Percentiles rank a stretch among this genome's conserved stretches.
phyloP scores from a whole-genome alignment of 2,888 invertebrate species.

The Diplolepis rosae region DNA sequence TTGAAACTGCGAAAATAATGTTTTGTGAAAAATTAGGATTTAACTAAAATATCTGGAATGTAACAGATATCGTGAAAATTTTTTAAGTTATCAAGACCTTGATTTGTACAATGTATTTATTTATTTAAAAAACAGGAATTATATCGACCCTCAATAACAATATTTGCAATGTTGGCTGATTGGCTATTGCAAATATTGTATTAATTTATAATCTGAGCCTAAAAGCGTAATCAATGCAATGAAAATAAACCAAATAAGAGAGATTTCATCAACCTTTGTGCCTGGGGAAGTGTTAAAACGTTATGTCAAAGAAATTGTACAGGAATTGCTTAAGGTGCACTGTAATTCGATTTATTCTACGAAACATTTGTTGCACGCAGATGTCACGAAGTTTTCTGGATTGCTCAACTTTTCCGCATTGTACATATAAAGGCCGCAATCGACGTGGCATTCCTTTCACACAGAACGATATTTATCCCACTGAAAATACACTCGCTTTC shows the following conservation, averaged over 20 bases:
- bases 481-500: slow-evolving; percentile 46
- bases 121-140: too few relatives aligned
- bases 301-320: slow-evolving; percentile 22
- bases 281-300: not conserved
- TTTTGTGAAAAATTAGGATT: not conserved
- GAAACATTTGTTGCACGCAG: slow-evolving; percentile 24
- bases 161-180: too few relatives aligned
- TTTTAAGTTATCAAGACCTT: not conserved
- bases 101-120: not conserved
- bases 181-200: not conserved
- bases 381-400: slow-evolving; percentile 28
- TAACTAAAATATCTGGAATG: not conserved
- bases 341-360: slow-evolving; percentile 21
- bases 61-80: not conserved
- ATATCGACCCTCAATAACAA: too few relatives aligned
- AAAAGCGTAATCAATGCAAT: not conserved
- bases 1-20: not conserved
- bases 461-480: slow-evolving; percentile 47
- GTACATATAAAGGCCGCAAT: slow-evolving; percentile 20
- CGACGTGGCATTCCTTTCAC: slow-evolving; percentile 42
- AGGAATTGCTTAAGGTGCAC: slow-evolving; percentile 22
- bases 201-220: not conserved
- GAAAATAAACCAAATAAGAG: not conserved
- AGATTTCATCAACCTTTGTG: not conserved
- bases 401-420: slow-evolving; percentile 44